A percentile compares a stretch with the other conserved stretches of the same genome.
These are phyloP conservation scores for Chloroceryle amazona DNA, from an alignment of 2,797 vertebrate species.

Conservation along the genomic window DNA sequence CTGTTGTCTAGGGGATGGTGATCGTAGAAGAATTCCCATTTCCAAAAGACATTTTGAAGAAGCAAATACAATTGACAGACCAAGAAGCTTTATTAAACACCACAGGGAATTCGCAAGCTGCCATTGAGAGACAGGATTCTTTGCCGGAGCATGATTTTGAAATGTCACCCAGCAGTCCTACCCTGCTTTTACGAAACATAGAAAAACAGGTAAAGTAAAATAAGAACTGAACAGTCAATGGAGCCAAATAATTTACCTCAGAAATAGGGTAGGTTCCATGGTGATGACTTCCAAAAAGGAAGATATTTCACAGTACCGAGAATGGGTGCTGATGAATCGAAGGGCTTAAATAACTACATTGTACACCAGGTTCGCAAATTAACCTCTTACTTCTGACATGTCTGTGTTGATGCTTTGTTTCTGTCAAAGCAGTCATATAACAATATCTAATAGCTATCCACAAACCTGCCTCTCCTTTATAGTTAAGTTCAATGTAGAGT, in stretches of 20 bases:
- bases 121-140: conserved; percentile 77
- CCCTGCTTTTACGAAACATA: conserved; percentile 92
- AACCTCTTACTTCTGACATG: neutral
- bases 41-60: conserved; percentile 87
- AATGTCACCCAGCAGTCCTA: conserved; percentile 92
- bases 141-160: conserved; percentile 87
- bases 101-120: conserved; percentile 75
- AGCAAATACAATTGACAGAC: conserved; percentile 85
- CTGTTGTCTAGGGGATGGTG: conserved; percentile 87
- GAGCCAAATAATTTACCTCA: neutral
- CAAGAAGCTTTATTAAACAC: conserved; percentile 83
- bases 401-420: neutral
- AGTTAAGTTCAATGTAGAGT: neutral
- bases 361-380: conserved; percentile 15
- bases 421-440: neutral
- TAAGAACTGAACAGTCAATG: neutral
- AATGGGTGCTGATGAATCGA: neutral
- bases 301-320: neutral
- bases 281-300: conserved; percentile 11
- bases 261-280: neutral
- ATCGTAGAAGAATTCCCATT: conserved; percentile 88
- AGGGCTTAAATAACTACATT: neutral
- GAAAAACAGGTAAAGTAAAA: conserved; percentile 92
- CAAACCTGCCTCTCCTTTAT: neutral
- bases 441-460: neutral